A percentile compares a stretch with the other conserved stretches of the same genome.
Conservation (phyloP, 2,797 vertebrate genomes). For the Denticeps clupeoides region DNA sequence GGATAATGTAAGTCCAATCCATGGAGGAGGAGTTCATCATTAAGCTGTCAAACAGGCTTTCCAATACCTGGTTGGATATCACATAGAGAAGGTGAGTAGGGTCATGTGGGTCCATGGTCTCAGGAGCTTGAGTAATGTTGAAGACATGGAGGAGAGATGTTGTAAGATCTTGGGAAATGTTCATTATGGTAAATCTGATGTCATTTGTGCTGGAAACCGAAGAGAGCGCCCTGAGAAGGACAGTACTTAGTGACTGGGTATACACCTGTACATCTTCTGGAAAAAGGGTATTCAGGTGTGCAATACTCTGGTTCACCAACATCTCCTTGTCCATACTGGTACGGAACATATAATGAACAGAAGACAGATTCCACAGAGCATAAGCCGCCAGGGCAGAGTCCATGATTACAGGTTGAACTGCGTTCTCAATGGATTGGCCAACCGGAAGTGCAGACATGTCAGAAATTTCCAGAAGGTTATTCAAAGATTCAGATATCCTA, state of each 20-base stretch:
- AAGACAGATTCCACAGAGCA: constrained; percentile 33
- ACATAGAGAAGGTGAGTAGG: constrained; percentile 17
- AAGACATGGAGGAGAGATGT: constrained; percentile 21
- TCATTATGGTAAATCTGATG: constrained; percentile 24
- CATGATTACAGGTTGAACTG: constrained; percentile 20
- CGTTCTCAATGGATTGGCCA: constrained; percentile 15
- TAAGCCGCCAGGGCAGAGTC: constrained; percentile 28
- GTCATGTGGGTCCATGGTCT: background rate
- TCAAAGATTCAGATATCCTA: constrained; percentile 26
- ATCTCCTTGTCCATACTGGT: constrained; percentile 12
- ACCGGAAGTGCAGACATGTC: constrained; percentile 14
- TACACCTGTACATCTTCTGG: constrained; percentile 20
- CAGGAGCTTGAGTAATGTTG: constrained; percentile 24
- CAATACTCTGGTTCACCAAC: constrained; percentile 14
- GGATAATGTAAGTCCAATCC: constrained; percentile 14
- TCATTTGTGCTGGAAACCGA: constrained; percentile 24
- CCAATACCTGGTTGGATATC: constrained; percentile 25
- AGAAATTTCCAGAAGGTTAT: constrained; percentile 9
- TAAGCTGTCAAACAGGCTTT: constrained; percentile 23
- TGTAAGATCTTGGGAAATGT: constrained; percentile 27
- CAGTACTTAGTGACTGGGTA: constrained; percentile 14
- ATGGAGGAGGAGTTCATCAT: constrained; percentile 5
- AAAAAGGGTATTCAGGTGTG: constrained; percentile 13
- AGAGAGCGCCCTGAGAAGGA: constrained; percentile 21
- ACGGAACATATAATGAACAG: constrained; percentile 19